Base-by-base conservation (phyloP, 1,140 invertebrate species). In the Asobara japonica region DNA sequence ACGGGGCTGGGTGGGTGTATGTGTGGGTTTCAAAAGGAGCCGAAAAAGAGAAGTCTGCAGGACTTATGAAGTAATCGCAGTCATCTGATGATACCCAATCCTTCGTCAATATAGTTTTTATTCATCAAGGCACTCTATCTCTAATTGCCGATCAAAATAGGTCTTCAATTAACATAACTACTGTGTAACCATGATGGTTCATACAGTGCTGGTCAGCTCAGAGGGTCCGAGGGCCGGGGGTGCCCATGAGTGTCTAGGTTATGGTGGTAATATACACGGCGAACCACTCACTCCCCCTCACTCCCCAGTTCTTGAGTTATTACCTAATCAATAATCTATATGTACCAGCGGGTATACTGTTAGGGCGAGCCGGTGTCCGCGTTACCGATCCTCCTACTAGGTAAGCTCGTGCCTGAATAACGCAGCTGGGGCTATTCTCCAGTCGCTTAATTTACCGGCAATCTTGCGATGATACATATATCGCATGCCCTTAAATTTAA, bases 311-410 rank as follows among this genome's bases (percentile, higher is more conserved):
- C 85, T 86, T 86, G 84, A 86, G 83, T 86, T 86, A 86, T 86
- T 85, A 82, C 83, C 82, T 86, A 84, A 86, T 86, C 84, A 86
- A 86, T 86, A 86, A 86, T 86, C 79, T 74, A 77, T 77, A 77
- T 74, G 75, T 70, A 73, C 71, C 64, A 74, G 73, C 73, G 69
- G 61, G 68, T 48, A 66, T 30, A 65, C 45, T 51, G 33, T 74
- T 72, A 30, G 69, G 41, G 78, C 77, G 77, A 80, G 76, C 79
- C 78, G 78, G 77, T 82, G 82, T 83, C 80, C 82, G 79, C 80
- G 79, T 84, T 82, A 82, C 82, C 82, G 74, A 77, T 76, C 78
- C 73, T 77, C 77, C 77, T 69, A 77, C 77, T 77, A 73, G 77
- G 76, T 83, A 82, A 86, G 83, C 83, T 83, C 76, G 71, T 78